Evolutionary conservation across 1,140 invertebrate species (phyloP).

Genomic region (Acromyrmex charruanus): DNA sequence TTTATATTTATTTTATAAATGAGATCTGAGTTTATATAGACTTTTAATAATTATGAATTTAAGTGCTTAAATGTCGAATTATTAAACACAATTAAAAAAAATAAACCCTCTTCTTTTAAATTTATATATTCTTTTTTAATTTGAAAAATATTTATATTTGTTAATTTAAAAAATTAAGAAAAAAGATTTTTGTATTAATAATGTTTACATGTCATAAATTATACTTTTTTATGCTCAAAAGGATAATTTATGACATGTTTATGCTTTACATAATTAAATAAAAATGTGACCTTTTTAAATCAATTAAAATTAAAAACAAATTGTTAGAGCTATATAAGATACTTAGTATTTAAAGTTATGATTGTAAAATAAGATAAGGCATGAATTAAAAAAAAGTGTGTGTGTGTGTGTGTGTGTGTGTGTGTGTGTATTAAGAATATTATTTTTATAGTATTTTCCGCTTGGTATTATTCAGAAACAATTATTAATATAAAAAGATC

Average conservation of each 20-base stretch:
- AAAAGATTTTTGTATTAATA: no score
- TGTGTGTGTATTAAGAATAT: no score
- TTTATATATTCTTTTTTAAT: background rate
- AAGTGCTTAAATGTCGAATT: background rate
- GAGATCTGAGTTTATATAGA: background rate
- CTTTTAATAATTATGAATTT: background rate
- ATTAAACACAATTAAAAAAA: background rate
- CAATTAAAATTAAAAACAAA: background rate
- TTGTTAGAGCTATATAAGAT: background rate
- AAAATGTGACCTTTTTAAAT: background rate
- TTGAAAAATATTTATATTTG: background rate
- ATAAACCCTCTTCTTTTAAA: background rate
- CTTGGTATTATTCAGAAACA: background rate
- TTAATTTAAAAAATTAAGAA: background rate
- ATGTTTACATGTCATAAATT: background rate
- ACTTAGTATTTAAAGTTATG: background rate
- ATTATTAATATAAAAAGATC: background rate
- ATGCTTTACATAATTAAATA: background rate
- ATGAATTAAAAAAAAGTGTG: background rate
- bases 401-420: no score
- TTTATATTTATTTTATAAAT: background rate
- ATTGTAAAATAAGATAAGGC: background rate
- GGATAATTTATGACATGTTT: no score
- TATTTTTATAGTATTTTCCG: background rate
- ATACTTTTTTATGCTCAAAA: background rate